phyloP scores from a whole-genome alignment of 2,113 vertebrate genomes.

The Excalfactoria chinensis region DNA sequence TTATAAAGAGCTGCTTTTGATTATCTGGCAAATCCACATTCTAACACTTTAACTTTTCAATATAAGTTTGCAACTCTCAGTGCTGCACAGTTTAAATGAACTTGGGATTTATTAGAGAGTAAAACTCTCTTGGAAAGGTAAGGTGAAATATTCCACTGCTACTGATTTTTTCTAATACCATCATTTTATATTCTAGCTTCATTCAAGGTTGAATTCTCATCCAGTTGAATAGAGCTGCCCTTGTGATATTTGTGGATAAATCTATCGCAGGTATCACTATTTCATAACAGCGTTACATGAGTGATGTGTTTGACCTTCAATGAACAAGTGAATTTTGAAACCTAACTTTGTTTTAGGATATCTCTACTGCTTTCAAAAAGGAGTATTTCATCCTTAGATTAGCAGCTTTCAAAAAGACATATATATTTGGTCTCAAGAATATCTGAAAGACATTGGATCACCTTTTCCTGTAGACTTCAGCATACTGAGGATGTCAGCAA shows the following conservation, averaged over 20 bases:
- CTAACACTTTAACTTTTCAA: slow-evolving; percentile 13
- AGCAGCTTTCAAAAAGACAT: background rate
- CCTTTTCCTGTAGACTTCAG: background rate
- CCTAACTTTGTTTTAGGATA: background rate
- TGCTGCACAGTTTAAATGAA: background rate
- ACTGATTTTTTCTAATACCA: background rate
- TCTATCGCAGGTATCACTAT: background rate
- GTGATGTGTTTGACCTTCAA: background rate
- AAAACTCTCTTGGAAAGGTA: slow-evolving; percentile 8
- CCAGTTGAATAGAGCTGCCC: background rate
- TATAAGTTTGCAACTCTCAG: background rate
- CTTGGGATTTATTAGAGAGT: slow-evolving; percentile 24
- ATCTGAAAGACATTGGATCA: background rate
- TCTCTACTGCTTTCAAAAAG: background rate
- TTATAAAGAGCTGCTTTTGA: slow-evolving; percentile 24
- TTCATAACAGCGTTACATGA: background rate
- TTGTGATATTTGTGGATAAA: background rate
- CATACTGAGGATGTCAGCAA: background rate
- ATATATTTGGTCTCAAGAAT: background rate
- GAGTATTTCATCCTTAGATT: background rate
- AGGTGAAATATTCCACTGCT: background rate
- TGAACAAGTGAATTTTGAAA: background rate
- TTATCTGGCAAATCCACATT: slow-evolving; percentile 40
- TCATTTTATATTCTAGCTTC: background rate
- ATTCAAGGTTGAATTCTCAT: background rate